phyloP scores from a whole-genome alignment of 2,888 invertebrate genomes.

The Pterostichus niger region DNA sequence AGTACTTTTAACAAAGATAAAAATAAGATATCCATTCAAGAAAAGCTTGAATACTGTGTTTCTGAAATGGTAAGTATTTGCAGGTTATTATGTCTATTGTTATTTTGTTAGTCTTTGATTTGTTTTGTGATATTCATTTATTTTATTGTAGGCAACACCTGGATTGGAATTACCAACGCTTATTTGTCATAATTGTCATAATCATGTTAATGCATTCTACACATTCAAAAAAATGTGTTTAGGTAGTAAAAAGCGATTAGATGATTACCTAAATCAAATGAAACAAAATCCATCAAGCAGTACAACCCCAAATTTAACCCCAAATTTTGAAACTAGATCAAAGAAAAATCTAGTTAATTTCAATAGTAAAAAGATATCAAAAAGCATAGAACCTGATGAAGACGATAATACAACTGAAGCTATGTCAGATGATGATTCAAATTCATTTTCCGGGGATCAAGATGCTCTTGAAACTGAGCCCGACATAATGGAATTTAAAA shows the following conservation, averaged over 20 bases:
- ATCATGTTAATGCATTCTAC: conserved; percentile 38
- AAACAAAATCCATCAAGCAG: conserved; percentile 17
- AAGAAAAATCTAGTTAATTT: conserved; percentile 9
- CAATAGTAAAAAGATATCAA: conserved; percentile 2
- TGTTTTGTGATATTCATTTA: not conserved
- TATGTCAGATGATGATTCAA: conserved; percentile 45
- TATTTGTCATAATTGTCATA: conserved; percentile 41
- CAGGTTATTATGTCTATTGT: conserved; percentile 16
- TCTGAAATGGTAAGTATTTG: conserved; percentile 32
- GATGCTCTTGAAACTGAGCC: conserved; percentile 36
- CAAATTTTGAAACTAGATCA: not conserved
- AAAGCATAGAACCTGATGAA: conserved; percentile 5
- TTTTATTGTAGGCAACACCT: conserved; percentile 34
- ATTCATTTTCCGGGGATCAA: conserved; percentile 31
- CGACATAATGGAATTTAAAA: conserved; percentile 38
- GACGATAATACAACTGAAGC: not conserved
- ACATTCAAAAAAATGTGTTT: conserved; percentile 44
- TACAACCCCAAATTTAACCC: not conserved
- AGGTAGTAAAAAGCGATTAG: conserved; percentile 43
- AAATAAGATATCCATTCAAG: conserved; percentile 46
- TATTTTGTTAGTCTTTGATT: not conserved
- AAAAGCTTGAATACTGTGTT: conserved; percentile 46
- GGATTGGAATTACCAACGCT: conserved; percentile 35
- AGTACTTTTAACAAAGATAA: conserved; percentile 46
- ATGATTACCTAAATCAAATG: conserved; percentile 24